Conservation (phyloP, 2,888 invertebrate species). For the Oxyscelio sp. region DNA sequence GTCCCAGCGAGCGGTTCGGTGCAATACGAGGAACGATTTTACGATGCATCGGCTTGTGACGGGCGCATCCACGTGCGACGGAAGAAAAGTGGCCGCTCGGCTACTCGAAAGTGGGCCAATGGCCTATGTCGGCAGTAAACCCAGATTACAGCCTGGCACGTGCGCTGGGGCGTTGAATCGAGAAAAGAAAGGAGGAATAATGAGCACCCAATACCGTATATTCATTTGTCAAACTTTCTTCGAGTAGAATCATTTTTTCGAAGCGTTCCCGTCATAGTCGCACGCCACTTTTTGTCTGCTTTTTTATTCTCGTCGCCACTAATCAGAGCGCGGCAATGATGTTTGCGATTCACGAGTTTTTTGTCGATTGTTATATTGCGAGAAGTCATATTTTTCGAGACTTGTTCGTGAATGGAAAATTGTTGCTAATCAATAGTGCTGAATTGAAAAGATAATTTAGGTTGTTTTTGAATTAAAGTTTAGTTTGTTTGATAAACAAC, state of each 20-base stretch:
- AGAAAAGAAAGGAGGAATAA: slow-evolving; percentile 71
- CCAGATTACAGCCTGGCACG: slow-evolving; percentile 80
- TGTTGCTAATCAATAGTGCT: background rate
- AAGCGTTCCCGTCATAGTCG: slow-evolving; percentile 27
- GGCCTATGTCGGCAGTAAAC: slow-evolving; percentile 83
- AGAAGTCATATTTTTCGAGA: background rate
- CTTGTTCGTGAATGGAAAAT: background rate
- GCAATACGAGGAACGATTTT: slow-evolving; percentile 61
- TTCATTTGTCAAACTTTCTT: slow-evolving; percentile 76
- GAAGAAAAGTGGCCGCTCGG: slow-evolving; percentile 81
- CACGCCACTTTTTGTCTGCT: slow-evolving; percentile 34
- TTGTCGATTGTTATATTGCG: background rate
- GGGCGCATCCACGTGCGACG: slow-evolving; percentile 78
- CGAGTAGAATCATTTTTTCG: slow-evolving; percentile 52
- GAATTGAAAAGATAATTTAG: background rate
- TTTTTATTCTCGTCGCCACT: slow-evolving; percentile 43
- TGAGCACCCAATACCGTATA: slow-evolving; percentile 52
- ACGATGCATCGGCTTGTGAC: slow-evolving; percentile 76
- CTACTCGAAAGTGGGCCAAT: slow-evolving; percentile 83
- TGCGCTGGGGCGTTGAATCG: slow-evolving; percentile 63
- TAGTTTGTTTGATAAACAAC: no score
- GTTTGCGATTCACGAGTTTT: background rate
- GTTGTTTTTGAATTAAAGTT: background rate
- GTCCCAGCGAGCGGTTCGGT: slow-evolving; percentile 20
- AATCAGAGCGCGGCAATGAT: slow-evolving; percentile 45